Conservation (phyloP, 2,888 invertebrate species). For the Rhagophthalmus giganteus region DNA sequence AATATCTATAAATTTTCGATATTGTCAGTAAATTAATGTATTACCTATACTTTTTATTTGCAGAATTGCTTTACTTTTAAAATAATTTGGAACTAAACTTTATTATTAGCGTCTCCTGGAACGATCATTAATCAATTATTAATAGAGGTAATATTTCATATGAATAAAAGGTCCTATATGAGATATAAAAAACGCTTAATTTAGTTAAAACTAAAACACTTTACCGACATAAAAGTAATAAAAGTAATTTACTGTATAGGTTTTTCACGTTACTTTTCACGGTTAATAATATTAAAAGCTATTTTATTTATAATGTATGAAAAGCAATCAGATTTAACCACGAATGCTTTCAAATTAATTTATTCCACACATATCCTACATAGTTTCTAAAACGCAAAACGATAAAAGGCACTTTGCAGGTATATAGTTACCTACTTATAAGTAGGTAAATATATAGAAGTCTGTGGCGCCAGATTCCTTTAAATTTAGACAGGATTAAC, state of each 20-base stretch:
- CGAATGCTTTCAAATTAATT: constrained; percentile 27
- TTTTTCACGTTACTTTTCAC: constrained; percentile 35
- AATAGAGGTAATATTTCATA: constrained; percentile 34
- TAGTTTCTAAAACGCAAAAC: too few relatives aligned
- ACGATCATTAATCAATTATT: constrained; percentile 40
- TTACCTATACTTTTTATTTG: too few relatives aligned
- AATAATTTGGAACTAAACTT: constrained; percentile 12
- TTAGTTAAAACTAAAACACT: constrained; percentile 24
- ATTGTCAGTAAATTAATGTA: too few relatives aligned
- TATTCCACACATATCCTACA: too few relatives aligned
- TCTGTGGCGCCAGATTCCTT: constrained; percentile 10
- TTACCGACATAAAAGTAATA: constrained; percentile 28
- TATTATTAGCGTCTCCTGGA: constrained; percentile 36
- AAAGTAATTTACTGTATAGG: constrained; percentile 36
- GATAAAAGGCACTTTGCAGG: too few relatives aligned
- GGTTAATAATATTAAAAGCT: constrained; percentile 30
- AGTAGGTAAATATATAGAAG: neutral
- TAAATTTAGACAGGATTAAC: constrained; percentile 6
- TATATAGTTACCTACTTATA: neutral
- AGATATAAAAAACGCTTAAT: constrained; percentile 20
- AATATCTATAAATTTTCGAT: too few relatives aligned
- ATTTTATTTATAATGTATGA: constrained; percentile 26
- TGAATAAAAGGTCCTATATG: constrained; percentile 17
- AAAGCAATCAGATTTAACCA: constrained; percentile 22
- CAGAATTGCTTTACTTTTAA: too few relatives aligned